A percentile compares a stretch with the other conserved stretches of the same genome.
Conservation (phyloP, 2,797 vertebrate species). For the Poliocrania exsul region DNA sequence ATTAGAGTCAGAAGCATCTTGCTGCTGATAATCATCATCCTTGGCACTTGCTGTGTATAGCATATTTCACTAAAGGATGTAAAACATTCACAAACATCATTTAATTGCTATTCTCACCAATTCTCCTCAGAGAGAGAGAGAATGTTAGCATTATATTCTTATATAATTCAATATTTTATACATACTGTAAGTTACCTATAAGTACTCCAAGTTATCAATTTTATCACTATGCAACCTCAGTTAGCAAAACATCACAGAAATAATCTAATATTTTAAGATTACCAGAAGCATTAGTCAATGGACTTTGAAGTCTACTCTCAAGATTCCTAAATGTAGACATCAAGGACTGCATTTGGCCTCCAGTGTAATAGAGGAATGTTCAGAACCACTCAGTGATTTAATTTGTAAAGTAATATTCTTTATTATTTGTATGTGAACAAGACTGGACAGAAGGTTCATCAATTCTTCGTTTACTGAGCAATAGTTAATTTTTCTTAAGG, state of each 20-base stretch:
- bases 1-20: slow-evolving; percentile 30
- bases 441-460: neutral
- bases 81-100: neutral
- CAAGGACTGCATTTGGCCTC: neutral
- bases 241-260: neutral
- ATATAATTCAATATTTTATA: neutral
- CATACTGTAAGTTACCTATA: neutral
- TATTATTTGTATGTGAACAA: neutral
- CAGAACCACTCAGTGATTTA: neutral
- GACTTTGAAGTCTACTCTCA: neutral
- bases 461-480: neutral
- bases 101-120: neutral
- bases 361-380: neutral
- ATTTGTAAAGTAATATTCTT: neutral
- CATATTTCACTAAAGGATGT: neutral
- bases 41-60: slow-evolving; percentile 22
- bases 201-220: neutral
- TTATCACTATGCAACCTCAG: neutral
- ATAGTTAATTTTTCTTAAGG: neutral
- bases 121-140: neutral
- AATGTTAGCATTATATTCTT: neutral
- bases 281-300: neutral
- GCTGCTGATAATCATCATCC: neutral
- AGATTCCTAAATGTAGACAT: neutral
- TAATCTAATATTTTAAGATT: neutral